Percentiles rank a stretch among this genome's conserved stretches.
Conservation (phyloP, 2,113 vertebrate genomes). For the Telmatochromis sp. region DNA sequence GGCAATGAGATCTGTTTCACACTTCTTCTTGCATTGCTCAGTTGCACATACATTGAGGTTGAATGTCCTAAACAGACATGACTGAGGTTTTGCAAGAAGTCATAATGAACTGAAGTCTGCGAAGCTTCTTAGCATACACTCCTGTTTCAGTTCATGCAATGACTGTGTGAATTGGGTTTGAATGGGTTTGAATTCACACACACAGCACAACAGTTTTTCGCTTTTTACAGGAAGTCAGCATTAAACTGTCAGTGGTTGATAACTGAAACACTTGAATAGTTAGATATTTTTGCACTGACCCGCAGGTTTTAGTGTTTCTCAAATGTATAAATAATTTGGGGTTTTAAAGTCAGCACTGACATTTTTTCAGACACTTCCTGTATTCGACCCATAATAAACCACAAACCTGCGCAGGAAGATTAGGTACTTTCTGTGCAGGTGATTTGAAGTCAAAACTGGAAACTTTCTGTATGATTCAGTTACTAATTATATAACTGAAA, state of each 20-base stretch:
- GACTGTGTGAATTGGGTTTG: neutral
- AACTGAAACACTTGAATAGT: neutral
- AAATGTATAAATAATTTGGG: neutral
- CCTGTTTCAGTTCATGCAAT: neutral
- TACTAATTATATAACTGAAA: neutral
- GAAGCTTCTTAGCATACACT: neutral
- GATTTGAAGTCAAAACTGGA: neutral
- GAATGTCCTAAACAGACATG: neutral
- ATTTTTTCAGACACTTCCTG: neutral
- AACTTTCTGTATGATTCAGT: neutral
- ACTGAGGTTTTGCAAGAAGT: neutral
- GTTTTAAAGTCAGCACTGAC: neutral
- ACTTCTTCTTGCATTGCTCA: neutral
- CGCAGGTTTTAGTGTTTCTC: neutral
- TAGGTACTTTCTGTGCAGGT: neutral
- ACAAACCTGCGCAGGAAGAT: neutral
- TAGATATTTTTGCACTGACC: neutral
- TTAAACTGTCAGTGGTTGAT: neutral
- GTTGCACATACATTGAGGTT: neutral
- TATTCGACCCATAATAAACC: neutral
- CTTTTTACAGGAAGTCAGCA: rapidly evolving
- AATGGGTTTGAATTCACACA: neutral
- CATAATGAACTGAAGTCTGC: neutral
- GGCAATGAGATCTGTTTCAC: neutral
- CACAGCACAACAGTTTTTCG: neutral